phyloP scores from a whole-genome alignment of 1,140 invertebrate species.

The Drosophila orena region DNA sequence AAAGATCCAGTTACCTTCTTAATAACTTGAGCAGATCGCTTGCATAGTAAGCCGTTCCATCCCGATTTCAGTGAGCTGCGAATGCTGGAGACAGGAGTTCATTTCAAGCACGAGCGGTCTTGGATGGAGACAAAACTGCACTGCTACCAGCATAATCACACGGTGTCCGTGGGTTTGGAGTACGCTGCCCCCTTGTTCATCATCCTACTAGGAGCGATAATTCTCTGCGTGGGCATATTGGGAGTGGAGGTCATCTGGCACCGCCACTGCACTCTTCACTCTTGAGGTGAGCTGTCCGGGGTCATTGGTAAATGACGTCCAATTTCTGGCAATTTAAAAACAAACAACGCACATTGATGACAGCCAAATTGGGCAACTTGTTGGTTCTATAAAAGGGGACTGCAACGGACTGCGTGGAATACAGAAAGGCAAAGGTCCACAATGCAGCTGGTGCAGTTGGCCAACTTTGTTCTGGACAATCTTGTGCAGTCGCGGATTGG shows the following conservation, averaged over 20 bases:
- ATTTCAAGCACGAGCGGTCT: conserved; percentile 53
- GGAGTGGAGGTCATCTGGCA: conserved; percentile 63
- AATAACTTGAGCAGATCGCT: not conserved
- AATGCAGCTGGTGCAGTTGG: conserved; percentile 65
- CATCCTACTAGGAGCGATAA: conserved; percentile 45
- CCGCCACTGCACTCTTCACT: not conserved
- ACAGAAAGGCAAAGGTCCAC: conserved; percentile 35
- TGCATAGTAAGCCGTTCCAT: not conserved
- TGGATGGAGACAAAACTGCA: conserved; percentile 63
- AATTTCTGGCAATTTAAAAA: conserved; percentile 70
- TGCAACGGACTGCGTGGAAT: not conserved
- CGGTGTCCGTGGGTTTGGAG: conserved; percentile 63
- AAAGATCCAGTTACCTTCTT: too few relatives aligned
- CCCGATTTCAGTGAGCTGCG: conserved; percentile 48
- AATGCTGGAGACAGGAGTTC: conserved; percentile 62
- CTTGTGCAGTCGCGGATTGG: conserved; percentile 57
- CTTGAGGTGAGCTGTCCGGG: conserved; percentile 29
- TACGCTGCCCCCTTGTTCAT: conserved; percentile 67
- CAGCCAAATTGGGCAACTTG: conserved; percentile 46
- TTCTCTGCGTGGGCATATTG: conserved; percentile 57
- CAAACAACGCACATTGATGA: conserved; percentile 47
- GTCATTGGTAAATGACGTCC: conserved; percentile 10
- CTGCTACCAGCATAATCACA: conserved; percentile 66
- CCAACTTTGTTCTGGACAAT: conserved; percentile 71
- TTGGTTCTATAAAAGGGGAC: conserved; percentile 40